A percentile compares a stretch with the other conserved stretches of the same genome.
Evolutionary conservation across 2,797 vertebrate genomes (phyloP).

Genomic region (Chanos chanos): DNA sequence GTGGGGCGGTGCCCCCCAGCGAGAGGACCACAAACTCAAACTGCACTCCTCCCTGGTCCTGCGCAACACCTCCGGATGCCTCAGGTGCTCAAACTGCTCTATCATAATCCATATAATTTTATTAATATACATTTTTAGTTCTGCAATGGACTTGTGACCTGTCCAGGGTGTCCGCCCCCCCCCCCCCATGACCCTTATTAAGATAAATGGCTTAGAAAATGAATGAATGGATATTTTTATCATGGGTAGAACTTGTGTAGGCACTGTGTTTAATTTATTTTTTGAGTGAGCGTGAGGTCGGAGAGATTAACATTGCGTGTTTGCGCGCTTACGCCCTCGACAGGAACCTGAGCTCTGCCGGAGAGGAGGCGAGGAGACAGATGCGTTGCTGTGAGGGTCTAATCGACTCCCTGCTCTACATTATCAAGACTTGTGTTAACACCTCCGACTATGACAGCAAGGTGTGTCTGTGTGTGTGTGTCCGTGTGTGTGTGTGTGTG

Average conservation of each 20-base stretch:
- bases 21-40: conserved; percentile 91
- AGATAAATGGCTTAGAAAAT: too few species aligned
- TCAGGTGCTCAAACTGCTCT: conserved; percentile 71
- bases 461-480: conserved; percentile 60
- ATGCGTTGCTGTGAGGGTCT: conserved; percentile 93
- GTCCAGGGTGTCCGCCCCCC: too few species aligned
- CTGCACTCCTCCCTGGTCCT: conserved; percentile 93
- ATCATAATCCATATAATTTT: neutral
- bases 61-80: conserved; percentile 93
- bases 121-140: too few species aligned
- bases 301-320: conserved; percentile 9
- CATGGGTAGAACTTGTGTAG: too few species aligned
- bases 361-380: conserved; percentile 92
- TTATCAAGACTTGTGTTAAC: conserved; percentile 94
- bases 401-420: conserved; percentile 90
- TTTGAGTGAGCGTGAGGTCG: conserved; percentile 7
- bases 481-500: too few species aligned
- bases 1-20: conserved; percentile 88
- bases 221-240: too few species aligned
- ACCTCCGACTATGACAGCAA: conserved; percentile 97
- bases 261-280: neutral
- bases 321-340: conserved; percentile 9
- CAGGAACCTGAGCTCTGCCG: conserved; percentile 95
- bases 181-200: too few species aligned
- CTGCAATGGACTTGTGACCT: too few species aligned